Evolutionary conservation across 1,140 invertebrate genomes (phyloP).

Genomic region (Platyura marginata): DNA sequence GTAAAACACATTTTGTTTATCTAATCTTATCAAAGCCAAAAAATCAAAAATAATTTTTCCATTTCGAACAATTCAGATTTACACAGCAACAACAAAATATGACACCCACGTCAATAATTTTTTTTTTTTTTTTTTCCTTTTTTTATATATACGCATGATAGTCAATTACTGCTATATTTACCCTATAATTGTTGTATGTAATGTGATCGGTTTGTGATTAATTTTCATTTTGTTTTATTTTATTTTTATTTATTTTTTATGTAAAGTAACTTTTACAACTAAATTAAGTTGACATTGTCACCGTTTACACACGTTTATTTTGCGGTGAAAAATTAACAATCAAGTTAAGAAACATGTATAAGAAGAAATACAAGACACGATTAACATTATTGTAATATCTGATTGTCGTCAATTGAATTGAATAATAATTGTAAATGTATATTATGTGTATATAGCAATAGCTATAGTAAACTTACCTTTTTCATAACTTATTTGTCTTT

Average conservation of each 20-base stretch:
- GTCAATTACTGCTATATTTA: too few species aligned
- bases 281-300: not conserved
- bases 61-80: too few species aligned
- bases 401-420: not conserved
- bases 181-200: too few species aligned
- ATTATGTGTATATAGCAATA: not conserved
- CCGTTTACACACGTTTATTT: not conserved
- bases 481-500: constrained; percentile 87
- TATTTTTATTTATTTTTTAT: not conserved
- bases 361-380: not conserved
- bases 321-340: not conserved
- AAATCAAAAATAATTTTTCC: too few species aligned
- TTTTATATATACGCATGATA: too few species aligned
- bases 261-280: not conserved
- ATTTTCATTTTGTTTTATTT: too few species aligned
- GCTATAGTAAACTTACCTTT: constrained; percentile 81
- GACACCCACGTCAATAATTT: too few species aligned
- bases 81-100: too few species aligned
- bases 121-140: too few species aligned
- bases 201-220: too few species aligned
- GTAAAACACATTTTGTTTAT: too few species aligned
- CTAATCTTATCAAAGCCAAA: too few species aligned
- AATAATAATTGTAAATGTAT: not conserved
- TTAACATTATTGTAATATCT: not conserved
- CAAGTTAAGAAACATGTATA: not conserved